These are phyloP conservation scores for Mesorhabditis belari DNA, from an alignment of 2,888 invertebrate species.

Conservation along the genomic window DNA sequence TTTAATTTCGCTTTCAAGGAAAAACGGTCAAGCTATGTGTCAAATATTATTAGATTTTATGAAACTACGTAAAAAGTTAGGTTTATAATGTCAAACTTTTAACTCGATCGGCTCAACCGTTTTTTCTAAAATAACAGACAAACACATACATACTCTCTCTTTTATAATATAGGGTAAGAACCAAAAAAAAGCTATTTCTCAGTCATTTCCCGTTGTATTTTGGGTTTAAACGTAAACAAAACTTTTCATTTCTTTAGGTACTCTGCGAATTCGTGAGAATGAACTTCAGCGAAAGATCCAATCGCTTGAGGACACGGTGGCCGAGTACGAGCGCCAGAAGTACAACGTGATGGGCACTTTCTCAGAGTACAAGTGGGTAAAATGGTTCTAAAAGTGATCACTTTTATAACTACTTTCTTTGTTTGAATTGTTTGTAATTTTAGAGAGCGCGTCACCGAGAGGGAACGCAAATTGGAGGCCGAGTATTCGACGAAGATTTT, in stretches of 20 bases:
- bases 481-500: slow-evolving; percentile 54
- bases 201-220: too few species aligned
- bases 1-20: too few species aligned
- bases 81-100: too few species aligned
- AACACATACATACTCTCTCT: too few species aligned
- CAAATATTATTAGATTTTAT: too few species aligned
- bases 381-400: neutral
- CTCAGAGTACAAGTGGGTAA: slow-evolving; percentile 43
- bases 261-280: slow-evolving; percentile 27
- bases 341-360: slow-evolving; percentile 53
- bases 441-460: slow-evolving; percentile 49
- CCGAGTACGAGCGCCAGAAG: slow-evolving; percentile 53
- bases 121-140: too few species aligned
- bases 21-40: too few species aligned
- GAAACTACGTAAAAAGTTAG: too few species aligned
- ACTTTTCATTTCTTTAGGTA: too few species aligned
- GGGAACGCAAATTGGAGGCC: slow-evolving; percentile 52
- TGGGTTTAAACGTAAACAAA: neutral
- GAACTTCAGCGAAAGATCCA: slow-evolving; percentile 51
- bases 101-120: too few species aligned
- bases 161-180: too few species aligned
- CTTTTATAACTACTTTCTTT: neutral
- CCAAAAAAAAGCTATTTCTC: too few species aligned
- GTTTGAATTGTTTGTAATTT: neutral
- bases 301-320: slow-evolving; percentile 51